Conservation (phyloP, 1,140 invertebrate genomes). For the Pogonomyrmex californicus region DNA sequence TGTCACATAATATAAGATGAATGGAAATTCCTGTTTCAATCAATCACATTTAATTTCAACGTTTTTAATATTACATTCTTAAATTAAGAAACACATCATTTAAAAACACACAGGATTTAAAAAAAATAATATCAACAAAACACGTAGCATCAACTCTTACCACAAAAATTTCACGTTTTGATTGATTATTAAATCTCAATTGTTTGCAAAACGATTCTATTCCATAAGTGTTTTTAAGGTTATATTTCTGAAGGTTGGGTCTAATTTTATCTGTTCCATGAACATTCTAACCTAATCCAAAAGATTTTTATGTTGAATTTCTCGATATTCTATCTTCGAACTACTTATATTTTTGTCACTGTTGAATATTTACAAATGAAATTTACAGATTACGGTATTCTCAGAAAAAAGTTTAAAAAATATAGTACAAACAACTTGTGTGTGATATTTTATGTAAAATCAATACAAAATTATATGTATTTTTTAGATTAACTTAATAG, state of each 20-base stretch:
- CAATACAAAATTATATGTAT: background rate
- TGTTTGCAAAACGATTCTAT: no score
- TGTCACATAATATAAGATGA: background rate
- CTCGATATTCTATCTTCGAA: background rate
- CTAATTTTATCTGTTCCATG: background rate
- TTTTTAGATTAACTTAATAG: background rate
- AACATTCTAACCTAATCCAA: constrained; percentile 3
- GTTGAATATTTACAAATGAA: constrained; percentile 2
- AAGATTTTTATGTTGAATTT: background rate
- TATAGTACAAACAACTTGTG: background rate
- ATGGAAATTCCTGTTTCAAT: background rate
- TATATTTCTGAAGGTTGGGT: no score
- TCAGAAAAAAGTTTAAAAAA: background rate
- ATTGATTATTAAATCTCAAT: background rate
- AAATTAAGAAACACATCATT: background rate
- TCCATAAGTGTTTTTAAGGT: no score
- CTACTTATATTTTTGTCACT: background rate
- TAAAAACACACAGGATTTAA: background rate
- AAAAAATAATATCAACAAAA: background rate
- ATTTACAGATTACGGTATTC: background rate
- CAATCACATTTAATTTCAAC: background rate
- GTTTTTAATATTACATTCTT: background rate
- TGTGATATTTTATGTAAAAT: background rate
- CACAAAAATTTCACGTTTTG: background rate
- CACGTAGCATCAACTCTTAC: background rate